Conservation (phyloP, 2,888 invertebrate genomes). For the Halocaridina rubra region DNA sequence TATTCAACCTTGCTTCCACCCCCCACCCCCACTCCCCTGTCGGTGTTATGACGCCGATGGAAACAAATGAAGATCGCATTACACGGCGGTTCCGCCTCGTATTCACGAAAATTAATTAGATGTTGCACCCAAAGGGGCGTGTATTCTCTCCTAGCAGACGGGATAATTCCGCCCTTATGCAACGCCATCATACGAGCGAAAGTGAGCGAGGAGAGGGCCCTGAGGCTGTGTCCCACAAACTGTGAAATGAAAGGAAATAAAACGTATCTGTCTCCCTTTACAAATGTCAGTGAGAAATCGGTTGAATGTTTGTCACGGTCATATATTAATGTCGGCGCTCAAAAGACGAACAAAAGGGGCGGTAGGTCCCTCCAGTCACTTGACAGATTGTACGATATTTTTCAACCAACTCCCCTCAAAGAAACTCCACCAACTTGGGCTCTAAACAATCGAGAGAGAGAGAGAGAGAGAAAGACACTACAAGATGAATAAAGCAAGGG, state of each 20-base stretch:
- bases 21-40: slow-evolving; percentile 1
- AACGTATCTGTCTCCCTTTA: slow-evolving; percentile 37
- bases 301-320: slow-evolving; percentile 26
- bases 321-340: slow-evolving; percentile 37
- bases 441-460: not conserved
- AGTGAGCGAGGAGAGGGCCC: not conserved
- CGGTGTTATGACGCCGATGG: slow-evolving; percentile 29
- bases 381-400: slow-evolving; percentile 32
- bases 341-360: slow-evolving; percentile 34
- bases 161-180: not conserved
- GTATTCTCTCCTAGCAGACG: not conserved
- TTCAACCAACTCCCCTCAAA: too few relatives aligned
- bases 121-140: not conserved
- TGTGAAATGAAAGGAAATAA: slow-evolving; percentile 40
- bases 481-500: too few relatives aligned
- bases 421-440: not conserved
- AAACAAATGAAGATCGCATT: slow-evolving; percentile 49
- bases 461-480: not conserved
- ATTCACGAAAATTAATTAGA: slow-evolving; percentile 43
- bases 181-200: not conserved
- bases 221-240: not conserved
- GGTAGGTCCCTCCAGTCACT: slow-evolving; percentile 16
- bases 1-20: too few relatives aligned
- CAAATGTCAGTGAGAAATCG: slow-evolving; percentile 42
- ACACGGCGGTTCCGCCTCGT: slow-evolving; percentile 41